Conservation (phyloP, 1,140 invertebrate genomes). For the Plectus sambesii region DNA sequence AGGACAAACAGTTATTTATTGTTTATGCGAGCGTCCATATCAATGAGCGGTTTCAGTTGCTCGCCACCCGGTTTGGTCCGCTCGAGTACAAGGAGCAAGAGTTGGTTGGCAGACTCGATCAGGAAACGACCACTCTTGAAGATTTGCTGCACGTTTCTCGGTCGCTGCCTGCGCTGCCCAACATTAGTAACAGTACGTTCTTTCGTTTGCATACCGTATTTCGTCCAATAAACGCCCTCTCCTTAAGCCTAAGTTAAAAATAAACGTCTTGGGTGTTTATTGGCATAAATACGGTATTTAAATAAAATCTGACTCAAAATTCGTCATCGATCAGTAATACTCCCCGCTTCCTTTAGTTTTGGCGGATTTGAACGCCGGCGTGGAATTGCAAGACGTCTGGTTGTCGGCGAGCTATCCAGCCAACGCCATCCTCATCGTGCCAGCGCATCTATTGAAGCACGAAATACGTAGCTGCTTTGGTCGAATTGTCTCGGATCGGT, state of each 20-base stretch:
- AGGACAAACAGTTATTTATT: no score
- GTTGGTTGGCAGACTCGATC: conserved; percentile 25
- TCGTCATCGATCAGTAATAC: background rate
- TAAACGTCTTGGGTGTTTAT: no score
- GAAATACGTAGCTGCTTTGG: conserved; percentile 13
- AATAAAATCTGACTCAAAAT: conserved; percentile 7
- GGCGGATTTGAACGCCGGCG: conserved; percentile 23
- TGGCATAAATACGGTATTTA: no score
- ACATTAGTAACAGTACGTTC: conserved; percentile 21
- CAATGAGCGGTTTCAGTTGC: conserved; percentile 21
- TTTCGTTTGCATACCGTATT: background rate
- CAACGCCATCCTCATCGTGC: conserved; percentile 25
- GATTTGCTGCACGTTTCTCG: conserved; percentile 20
- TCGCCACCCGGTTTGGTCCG: conserved; percentile 20
- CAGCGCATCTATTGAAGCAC: conserved; percentile 12
- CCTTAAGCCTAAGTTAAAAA: no score
- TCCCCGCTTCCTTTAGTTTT: conserved; percentile 20
- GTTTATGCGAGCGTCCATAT: no score
- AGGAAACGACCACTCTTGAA: conserved; percentile 30
- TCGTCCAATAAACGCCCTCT: no score
- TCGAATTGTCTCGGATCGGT: conserved; percentile 26
- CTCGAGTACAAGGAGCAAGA: conserved; percentile 29
- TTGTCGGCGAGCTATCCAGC: conserved; percentile 16
- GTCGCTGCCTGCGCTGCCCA: conserved; percentile 18
- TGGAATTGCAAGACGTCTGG: conserved; percentile 28